Percentiles rank a stretch among this genome's conserved stretches.
These are phyloP conservation scores for Gadopsis bispinosus DNA, from an alignment of 2,797 vertebrate species.

Conservation along the genomic window DNA sequence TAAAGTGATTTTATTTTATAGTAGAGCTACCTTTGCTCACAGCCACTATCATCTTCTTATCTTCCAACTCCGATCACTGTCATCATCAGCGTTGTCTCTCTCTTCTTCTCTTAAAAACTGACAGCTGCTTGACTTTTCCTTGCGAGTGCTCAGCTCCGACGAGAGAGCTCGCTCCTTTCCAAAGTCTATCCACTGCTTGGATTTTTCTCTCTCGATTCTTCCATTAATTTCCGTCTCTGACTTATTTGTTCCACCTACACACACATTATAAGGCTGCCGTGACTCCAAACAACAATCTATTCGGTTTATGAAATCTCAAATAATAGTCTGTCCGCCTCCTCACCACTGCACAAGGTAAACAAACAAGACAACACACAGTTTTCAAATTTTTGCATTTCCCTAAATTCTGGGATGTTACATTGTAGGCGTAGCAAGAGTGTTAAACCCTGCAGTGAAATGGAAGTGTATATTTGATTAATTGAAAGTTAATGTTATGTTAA, in stretches of 20 bases:
- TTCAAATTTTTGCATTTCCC: conserved; percentile 41
- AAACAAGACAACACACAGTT: conserved; percentile 43
- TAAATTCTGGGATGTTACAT: conserved; percentile 34
- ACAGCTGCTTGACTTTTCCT: conserved; percentile 67
- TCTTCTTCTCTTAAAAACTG: conserved; percentile 57
- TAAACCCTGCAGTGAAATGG: conserved; percentile 25
- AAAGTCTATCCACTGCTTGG: conserved; percentile 48
- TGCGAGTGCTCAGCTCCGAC: conserved; percentile 51
- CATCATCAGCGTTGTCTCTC: conserved; percentile 60
- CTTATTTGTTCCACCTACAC: conserved; percentile 76
- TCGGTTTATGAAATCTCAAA: conserved; percentile 65
- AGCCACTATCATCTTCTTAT: conserved; percentile 54
- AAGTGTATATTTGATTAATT: conserved; percentile 38
- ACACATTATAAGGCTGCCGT: conserved; percentile 60
- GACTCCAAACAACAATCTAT: conserved; percentile 49
- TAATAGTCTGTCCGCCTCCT: conserved; percentile 67
- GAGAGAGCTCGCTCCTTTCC: conserved; percentile 40
- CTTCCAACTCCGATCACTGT: conserved; percentile 62
- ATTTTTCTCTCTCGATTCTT: conserved; percentile 44
- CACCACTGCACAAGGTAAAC: conserved; percentile 53
- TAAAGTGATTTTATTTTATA: conserved; percentile 57
- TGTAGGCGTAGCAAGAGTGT: conserved; percentile 25
- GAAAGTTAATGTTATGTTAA: conserved; percentile 55
- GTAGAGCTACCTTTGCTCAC: conserved; percentile 51
- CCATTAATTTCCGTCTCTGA: conserved; percentile 66